Evolutionary conservation across 2,797 vertebrate species (phyloP), one percentile per base, ranked within the genome.

Genomic region (Atherinosoma microstoma): DNA sequence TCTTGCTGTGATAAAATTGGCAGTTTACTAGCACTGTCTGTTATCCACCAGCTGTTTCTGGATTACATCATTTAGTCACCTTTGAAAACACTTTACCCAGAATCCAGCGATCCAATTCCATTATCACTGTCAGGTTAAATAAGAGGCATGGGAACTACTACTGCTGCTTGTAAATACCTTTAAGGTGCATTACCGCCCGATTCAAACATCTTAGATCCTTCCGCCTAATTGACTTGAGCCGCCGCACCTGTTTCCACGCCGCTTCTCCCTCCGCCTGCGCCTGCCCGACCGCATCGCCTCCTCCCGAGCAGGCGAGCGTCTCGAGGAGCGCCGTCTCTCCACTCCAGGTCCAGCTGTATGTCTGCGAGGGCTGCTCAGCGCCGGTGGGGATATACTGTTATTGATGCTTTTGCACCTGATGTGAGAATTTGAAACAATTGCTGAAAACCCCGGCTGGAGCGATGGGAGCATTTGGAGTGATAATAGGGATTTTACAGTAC

Each of bases 401-500:
- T 49, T 58, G 58, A 80, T 72, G 72, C n/a, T 75, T 67, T 34
- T 78, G 35, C 71, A 73, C 89, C 91, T 87, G 67, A 94, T 93
- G 93, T 94, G 92, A 93, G 87, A 67, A 54, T 80, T 88, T 75
- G 59, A 78, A 40, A 72, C 59, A 67, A 77, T 82, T 70, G 84
- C 82, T 90, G 80, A 78, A 91, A 68, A 80, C 30, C 82, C 38
- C 67, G 67, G 64, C 78, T 56, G 81, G 80, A 89, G 84, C 84
- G 73, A 96, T 96, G 95, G 94, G 93, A 84, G 92, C 90, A 84
- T 93, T 95, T 72, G 93, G 92, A 75, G 91, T 92, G 87, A 84
- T 95, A 53, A 80, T 95, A 76, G 91, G 96, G 93, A 91, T 96
- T 82, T 90, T 96, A 86, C 96, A 96, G 78, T 97, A 88, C 89